Conservation (phyloP, 2,888 invertebrate genomes). For the Congeria kusceri region DNA sequence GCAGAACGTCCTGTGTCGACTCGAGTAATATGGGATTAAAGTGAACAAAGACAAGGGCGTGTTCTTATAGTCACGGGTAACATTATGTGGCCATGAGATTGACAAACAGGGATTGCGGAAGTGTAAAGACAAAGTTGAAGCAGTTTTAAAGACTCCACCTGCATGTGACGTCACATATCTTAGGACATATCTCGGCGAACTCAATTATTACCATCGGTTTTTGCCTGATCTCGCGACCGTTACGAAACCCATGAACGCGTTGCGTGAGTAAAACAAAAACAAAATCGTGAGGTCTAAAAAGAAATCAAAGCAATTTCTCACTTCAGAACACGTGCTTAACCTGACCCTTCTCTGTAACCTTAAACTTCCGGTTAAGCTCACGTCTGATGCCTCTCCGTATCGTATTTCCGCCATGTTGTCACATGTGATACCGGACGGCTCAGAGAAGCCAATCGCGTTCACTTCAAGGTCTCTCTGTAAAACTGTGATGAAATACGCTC, state of each 20-base stretch:
- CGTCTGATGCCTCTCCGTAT: conserved; percentile 69
- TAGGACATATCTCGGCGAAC: conserved; percentile 4
- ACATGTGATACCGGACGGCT: conserved; percentile 21
- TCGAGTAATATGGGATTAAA: conserved; percentile 12
- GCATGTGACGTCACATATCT: conserved; percentile 1
- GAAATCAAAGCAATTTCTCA: conserved; percentile 4
- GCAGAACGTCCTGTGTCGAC: conserved; percentile 17
- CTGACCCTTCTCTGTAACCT: too few relatives aligned
- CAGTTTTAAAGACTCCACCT: conserved; percentile 2
- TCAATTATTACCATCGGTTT: conserved; percentile 18
- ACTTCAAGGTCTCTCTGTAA: conserved; percentile 80
- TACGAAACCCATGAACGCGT: conserved; percentile 5
- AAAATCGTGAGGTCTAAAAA: conserved; percentile 10
- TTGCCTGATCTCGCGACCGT: conserved; percentile 9
- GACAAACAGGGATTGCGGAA: background rate
- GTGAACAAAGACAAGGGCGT: conserved; percentile 7
- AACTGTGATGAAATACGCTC: conserved; percentile 82
- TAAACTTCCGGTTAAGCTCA: background rate
- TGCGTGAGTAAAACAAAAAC: conserved; percentile 4
- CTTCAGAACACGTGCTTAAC: background rate
- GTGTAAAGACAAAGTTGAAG: conserved; percentile 11
- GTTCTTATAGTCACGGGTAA: background rate
- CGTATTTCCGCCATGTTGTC: conserved; percentile 79
- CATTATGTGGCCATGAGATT: background rate
- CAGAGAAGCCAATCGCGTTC: conserved; percentile 44